Evolutionary conservation across 2,797 vertebrate genomes (phyloP).

Genomic region (Poecile montanus): DNA sequence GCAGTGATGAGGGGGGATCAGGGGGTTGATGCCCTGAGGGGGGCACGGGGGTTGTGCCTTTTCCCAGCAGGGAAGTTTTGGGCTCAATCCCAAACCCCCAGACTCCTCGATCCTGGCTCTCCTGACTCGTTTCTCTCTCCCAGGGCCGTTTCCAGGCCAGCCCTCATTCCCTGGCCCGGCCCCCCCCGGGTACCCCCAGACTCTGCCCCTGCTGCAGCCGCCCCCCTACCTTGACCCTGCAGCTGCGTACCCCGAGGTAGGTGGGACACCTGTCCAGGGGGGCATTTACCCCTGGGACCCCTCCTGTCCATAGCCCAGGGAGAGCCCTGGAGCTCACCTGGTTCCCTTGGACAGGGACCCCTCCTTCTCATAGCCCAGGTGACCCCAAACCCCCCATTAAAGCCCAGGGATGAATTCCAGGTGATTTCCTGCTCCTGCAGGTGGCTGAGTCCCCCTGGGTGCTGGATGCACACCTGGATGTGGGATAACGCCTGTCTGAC

Average conservation of each 20-base stretch:
- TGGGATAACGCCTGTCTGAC: neutral
- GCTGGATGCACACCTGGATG: neutral
- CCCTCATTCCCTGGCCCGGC: neutral
- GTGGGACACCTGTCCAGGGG: neutral
- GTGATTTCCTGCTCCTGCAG: neutral
- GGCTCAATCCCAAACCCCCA: rapidly evolving
- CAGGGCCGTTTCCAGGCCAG: neutral
- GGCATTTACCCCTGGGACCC: neutral
- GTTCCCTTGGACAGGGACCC: neutral
- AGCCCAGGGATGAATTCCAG: neutral
- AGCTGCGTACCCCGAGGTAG: neutral
- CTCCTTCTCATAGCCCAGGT: rapidly evolving
- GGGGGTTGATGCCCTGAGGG: neutral
- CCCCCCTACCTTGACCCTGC: neutral
- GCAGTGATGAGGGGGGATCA: no score
- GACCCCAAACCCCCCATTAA: rapidly evolving
- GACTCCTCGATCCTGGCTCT: neutral
- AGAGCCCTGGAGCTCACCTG: neutral
- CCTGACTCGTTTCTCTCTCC: neutral
- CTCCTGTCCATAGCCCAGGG: neutral
- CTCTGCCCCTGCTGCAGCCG: neutral
- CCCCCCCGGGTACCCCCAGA: neutral
- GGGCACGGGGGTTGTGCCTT: no score
- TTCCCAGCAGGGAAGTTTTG: neutral
- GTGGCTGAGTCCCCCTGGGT: neutral